Base-by-base conservation (phyloP, 2,797 vertebrate genomes). In the Pipistrellus pygmaeus region DNA sequence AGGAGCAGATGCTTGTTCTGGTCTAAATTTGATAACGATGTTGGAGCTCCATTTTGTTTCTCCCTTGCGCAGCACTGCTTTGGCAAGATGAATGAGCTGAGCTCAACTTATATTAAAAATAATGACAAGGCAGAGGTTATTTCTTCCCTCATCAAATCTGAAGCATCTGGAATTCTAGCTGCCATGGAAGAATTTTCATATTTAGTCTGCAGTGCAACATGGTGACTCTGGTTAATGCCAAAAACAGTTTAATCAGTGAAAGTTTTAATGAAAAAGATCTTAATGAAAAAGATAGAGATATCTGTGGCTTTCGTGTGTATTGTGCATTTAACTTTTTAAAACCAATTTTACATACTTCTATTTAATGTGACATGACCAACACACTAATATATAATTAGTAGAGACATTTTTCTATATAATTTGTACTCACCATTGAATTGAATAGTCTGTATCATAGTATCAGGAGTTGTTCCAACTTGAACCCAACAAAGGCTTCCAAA, bases 101-200 rank as follows among this genome's bases (percentile, higher is more conserved):
- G 82, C 71, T 95, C 88, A 44, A 46, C 66, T 87, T 85, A 82
- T 81, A 30, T 89, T 90, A 89, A 92, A 87, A 96, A 90, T 93
- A 90, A 89, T 51, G 72, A 69, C 72, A 64, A 94, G 60, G 69
- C 38, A 62, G 44, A 83, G 15, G 7, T 27, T 44, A 3, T 68
- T 55, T 69, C 57, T 76, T 32, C 12, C 11, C 69, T 72, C 25
- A n/a, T 89, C 41, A 51, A 86, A 93, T 89, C 90, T n/a, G 91
- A 69, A 77, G 72, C 78, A 97, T 97, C 94, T 97, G 95, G 85
- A 94, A 77, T 87, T 85, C 80, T 88, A 72, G 90, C 53, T 83
- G 51, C 41, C n/a, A 60, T 18, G 15, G 27, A 38, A 89, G 27
- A 41, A 66, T 83, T 95, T 96, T 95, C 88, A 30, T 76, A 80